Conservation (phyloP, 2,888 invertebrate genomes). For the Philopedon plagiatum region DNA sequence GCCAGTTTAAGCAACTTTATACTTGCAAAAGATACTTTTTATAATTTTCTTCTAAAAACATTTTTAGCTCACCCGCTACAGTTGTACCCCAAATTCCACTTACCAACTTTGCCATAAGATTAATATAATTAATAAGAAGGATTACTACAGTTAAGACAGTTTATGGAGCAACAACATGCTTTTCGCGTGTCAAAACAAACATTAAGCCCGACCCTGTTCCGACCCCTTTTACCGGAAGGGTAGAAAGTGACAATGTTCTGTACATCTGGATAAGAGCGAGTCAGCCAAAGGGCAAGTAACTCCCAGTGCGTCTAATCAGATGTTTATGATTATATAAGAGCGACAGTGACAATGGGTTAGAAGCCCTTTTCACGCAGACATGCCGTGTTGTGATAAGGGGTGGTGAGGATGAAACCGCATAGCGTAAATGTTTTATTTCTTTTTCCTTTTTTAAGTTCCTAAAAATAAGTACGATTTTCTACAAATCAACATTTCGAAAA, state of each 20-base stretch:
- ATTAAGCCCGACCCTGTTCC: slow-evolving; percentile 39
- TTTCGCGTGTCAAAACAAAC: slow-evolving; percentile 43
- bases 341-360: slow-evolving; percentile 23
- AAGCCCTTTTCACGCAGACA: slow-evolving; percentile 14
- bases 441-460: not conserved
- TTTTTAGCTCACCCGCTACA: not conserved
- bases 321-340: slow-evolving; percentile 38
- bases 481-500: too few species aligned
- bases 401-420: not conserved
- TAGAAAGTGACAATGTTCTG: slow-evolving; percentile 66
- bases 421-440: not conserved
- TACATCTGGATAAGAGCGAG: slow-evolving; percentile 62
- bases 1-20: too few species aligned
- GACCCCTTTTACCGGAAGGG: slow-evolving; percentile 56
- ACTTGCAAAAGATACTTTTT: too few species aligned
- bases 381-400: slow-evolving; percentile 21
- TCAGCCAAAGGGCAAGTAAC: slow-evolving; percentile 29
- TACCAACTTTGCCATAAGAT: slow-evolving; percentile 12
- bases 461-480: not conserved
- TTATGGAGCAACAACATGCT: slow-evolving; percentile 32
- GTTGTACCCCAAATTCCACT: not conserved
- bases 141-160: slow-evolving; percentile 39
- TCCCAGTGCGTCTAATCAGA: slow-evolving; percentile 37
- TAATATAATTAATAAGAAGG: slow-evolving; percentile 43
- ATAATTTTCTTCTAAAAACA: too few species aligned